Conservation (phyloP, 2,888 invertebrate genomes). For the Poecilobothrus nobilitatus region DNA sequence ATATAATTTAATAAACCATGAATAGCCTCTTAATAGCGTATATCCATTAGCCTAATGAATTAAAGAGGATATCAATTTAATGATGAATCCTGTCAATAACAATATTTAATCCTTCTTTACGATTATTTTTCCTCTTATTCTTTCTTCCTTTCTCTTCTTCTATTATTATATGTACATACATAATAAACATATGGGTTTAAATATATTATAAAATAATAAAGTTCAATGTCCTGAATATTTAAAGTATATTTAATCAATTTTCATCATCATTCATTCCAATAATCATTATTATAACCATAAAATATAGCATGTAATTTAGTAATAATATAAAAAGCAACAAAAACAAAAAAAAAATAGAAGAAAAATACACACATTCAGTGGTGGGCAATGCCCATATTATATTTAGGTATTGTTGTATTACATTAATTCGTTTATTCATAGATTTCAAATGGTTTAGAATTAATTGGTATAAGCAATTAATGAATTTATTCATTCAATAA, state of each 20-base stretch:
- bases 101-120: background rate
- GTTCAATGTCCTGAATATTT: conserved; percentile 4
- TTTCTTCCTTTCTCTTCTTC: too few species aligned
- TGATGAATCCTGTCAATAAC: conserved; percentile 1
- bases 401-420: too few species aligned
- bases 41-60: background rate
- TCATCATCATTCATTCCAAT: background rate
- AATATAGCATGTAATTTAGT: background rate
- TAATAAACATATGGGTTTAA: too few species aligned
- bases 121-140: too few species aligned
- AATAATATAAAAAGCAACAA: background rate
- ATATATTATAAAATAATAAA: background rate
- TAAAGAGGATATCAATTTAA: background rate
- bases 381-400: too few species aligned
- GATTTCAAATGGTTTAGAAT: too few species aligned
- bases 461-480: too few species aligned
- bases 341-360: too few species aligned
- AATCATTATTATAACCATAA: background rate
- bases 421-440: too few species aligned
- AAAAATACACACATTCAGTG: too few species aligned
- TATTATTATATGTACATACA: too few species aligned
- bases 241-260: background rate
- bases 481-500: too few species aligned
- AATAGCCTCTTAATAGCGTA: background rate
- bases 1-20: background rate